A percentile compares a stretch with the other conserved stretches of the same genome.
Conservation (phyloP, 37 sponge, comb jelly and placozoan genomes). For the Eunapius fragilis region DNA sequence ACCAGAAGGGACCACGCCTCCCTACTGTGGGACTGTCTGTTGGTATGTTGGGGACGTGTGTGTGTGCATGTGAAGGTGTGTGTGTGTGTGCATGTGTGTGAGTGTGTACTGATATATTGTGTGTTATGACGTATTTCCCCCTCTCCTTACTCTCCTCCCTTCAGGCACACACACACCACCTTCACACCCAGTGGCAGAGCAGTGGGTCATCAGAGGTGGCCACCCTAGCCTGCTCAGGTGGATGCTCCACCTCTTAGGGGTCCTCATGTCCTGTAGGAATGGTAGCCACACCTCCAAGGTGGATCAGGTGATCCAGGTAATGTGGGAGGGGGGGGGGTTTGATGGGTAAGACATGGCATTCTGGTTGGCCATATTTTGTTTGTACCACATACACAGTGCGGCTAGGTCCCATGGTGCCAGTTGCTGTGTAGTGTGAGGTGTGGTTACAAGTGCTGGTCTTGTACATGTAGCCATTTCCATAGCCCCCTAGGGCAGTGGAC, state of each 20-base stretch:
- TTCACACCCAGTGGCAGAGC: background rate
- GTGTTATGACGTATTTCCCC: too few species aligned
- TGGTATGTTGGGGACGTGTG: conserved; percentile 17
- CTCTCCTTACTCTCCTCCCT: background rate
- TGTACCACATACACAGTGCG: too few species aligned
- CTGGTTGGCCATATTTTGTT: too few species aligned
- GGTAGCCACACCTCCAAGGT: conserved; percentile 38
- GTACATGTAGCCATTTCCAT: too few species aligned
- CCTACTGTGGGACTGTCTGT: conserved; percentile 52
- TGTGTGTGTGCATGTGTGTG: too few species aligned
- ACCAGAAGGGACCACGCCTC: conserved; percentile 56
- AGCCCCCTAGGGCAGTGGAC: too few species aligned
- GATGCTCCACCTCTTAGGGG: conserved; percentile 67
- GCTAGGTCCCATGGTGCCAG: too few species aligned
- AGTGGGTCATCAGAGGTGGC: background rate
- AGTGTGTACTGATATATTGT: too few species aligned
- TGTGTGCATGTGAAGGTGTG: background rate
- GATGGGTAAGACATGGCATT: background rate
- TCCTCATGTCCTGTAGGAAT: conserved; percentile 71
- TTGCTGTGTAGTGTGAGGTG: too few species aligned
- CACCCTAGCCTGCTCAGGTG: background rate
- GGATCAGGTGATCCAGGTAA: conserved; percentile 27
- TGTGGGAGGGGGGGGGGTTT: background rate
- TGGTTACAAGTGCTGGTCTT: too few species aligned
- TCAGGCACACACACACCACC: background rate